Percentiles rank a stretch among this genome's conserved stretches.
Evolutionary conservation across 2,113 vertebrate genomes (phyloP).

Genomic region (mouse (Mus musculus)): GRCm39 chr7:27204001-27204500

Average conservation of each 20-base stretch:
- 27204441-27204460: background rate
- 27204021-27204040: background rate
- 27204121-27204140: background rate
- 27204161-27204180: constrained; percentile 50
- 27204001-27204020: constrained; percentile 64
- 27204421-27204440: constrained; percentile 75
- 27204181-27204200: constrained; percentile 69
- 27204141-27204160: constrained; percentile 50
- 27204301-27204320: constrained; percentile 92
- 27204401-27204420: constrained; percentile 83
- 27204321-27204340: constrained; percentile 93
- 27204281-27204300: background rate
- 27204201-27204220: background rate
- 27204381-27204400: constrained; percentile 73
- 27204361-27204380: constrained; percentile 62
- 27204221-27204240: background rate
- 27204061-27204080: constrained; percentile 35
- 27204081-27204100: constrained; percentile 67
- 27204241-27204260: too few species aligned
- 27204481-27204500: background rate
- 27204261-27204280: background rate
- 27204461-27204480: background rate
- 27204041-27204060: background rate
- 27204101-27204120: background rate
- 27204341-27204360: constrained; percentile 90